A percentile compares a stretch with the other conserved stretches of the same genome.
Conservation (phyloP, 2,113 vertebrate genomes). For the Sula dactylatra region DNA sequence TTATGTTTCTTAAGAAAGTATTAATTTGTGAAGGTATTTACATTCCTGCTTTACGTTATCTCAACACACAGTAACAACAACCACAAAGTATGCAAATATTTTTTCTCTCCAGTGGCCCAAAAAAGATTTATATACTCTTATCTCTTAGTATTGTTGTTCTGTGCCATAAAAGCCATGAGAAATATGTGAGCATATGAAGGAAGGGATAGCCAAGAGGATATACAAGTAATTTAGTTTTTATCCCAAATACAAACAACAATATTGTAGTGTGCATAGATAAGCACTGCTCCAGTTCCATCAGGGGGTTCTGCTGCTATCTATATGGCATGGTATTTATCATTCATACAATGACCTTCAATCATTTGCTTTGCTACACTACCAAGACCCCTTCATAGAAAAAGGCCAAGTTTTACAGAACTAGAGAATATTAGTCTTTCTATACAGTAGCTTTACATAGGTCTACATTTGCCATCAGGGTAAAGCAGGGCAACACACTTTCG, state of each 20-base stretch:
- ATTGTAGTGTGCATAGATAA: not conserved
- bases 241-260: slow-evolving; percentile 36
- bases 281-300: not conserved
- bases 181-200: not conserved
- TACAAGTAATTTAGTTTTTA: slow-evolving; percentile 33
- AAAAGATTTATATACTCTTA: slow-evolving; percentile 6
- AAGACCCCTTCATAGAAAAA: not conserved
- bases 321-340: slow-evolving; percentile 19
- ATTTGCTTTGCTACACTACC: not conserved
- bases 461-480: not conserved
- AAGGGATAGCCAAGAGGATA: slow-evolving; percentile 14
- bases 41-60: not conserved
- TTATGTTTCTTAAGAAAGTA: not conserved
- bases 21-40: not conserved
- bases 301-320: not conserved
- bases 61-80: not conserved
- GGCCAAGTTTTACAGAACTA: not conserved
- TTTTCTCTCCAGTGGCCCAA: not conserved
- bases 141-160: not conserved
- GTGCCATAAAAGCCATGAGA: slow-evolving; percentile 7
- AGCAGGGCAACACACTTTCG: not conserved
- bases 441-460: not conserved
- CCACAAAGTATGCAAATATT: not conserved
- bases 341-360: slow-evolving; percentile 29
- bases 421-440: not conserved